Evolutionary conservation across 2,888 invertebrate genomes (phyloP), one percentile per base, ranked within the genome.

Genomic region (Hypomecis atomaria): DNA sequence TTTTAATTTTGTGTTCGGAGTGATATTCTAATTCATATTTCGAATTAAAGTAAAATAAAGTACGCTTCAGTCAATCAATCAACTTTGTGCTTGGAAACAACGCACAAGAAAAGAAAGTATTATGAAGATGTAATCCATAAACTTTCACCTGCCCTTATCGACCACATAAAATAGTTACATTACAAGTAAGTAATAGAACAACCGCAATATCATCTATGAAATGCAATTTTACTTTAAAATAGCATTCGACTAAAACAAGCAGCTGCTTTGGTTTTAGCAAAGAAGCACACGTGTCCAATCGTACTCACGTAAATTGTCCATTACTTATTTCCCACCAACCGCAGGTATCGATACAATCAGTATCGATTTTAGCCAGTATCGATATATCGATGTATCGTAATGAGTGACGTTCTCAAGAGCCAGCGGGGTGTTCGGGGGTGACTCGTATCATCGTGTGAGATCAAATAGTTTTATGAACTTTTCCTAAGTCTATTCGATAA

Each of bases 401-500:
- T 84, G 85, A 90, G 85, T 85, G 83, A 81, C 81, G 88, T 90
- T 90, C 88, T 88, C 90, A 88, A 84, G 83, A 60, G 80, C 70
- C 86, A 79, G 81, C 88, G 80, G 90, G 89, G 80, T 76, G 72
- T 71, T 81, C 75, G 82, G 85, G 87, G 88, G 86, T 71, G 85
- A 78, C 65, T 72, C 71, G 56, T 90, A 92, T 92, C 92, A 84
- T 74, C 86, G 85, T 92, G 92, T 87, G 92, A 92, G 89, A 92
- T 92, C 91, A 82, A 72, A 62, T 66, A 74, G 79, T 79, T 84
- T 85, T 82, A 82, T 78, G 45, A 44, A 64, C 49, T 59, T 56
- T 44, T 34, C 44, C 49, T 49, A 78, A 84, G 79, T 81, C 82
- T 81, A 83, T 84, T 73, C 76, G 77, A 77, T 77, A 79, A 80